These are phyloP conservation scores for Anolis carolinensis DNA, from an alignment of 2,113 vertebrate genomes.

Conservation along the genomic window DNA sequence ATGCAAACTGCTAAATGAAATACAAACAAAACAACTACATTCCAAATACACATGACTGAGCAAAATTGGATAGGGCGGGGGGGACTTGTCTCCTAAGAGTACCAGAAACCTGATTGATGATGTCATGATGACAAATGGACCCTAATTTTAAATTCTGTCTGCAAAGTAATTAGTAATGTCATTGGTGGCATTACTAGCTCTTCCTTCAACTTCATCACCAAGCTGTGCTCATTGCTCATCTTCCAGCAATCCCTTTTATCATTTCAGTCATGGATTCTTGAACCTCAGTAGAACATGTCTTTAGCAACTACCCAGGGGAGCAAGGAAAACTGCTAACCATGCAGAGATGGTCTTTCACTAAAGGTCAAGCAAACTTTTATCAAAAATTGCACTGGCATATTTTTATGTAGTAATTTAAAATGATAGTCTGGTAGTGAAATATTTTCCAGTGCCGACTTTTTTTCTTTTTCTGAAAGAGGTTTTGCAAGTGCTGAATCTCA, in stretches of 20 bases:
- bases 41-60: background rate
- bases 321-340: slow-evolving; percentile 55
- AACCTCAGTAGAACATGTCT: slow-evolving; percentile 33
- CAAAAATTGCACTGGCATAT: background rate
- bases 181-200: slow-evolving; percentile 66
- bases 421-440: background rate
- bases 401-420: slow-evolving; percentile 44
- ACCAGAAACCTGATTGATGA: slow-evolving; percentile 62
- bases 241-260: slow-evolving; percentile 51
- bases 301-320: slow-evolving; percentile 42
- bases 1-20: background rate
- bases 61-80: background rate
- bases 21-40: background rate
- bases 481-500: background rate
- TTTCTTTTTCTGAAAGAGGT: slow-evolving; percentile 4
- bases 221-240: slow-evolving; percentile 57
- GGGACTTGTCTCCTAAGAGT: slow-evolving; percentile 37
- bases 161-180: slow-evolving; percentile 71
- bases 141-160: slow-evolving; percentile 71
- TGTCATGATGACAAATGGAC: slow-evolving; percentile 66
- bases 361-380: slow-evolving; percentile 53
- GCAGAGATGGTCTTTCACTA: slow-evolving; percentile 33
- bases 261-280: slow-evolving; percentile 38
- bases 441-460: background rate
- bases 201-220: slow-evolving; percentile 65